A percentile compares a stretch with the other conserved stretches of the same genome.
Conservation (phyloP, 2,888 invertebrate genomes). For the Thymelicus lineola region DNA sequence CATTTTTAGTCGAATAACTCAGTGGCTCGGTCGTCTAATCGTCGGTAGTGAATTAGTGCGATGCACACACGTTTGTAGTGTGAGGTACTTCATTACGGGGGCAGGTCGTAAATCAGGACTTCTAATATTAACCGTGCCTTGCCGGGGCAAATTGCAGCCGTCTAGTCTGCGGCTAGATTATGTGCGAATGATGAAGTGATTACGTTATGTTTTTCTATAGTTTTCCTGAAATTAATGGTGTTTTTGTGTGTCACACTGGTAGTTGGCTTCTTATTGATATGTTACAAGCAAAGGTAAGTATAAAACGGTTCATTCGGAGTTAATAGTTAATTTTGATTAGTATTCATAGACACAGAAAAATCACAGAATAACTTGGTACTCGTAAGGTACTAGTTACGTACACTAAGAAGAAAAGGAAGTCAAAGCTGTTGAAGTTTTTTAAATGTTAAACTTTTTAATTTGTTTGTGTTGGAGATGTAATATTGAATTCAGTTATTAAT, state of each 20-base stretch:
- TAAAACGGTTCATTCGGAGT: too few relatives aligned
- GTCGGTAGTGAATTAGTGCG: slow-evolving; percentile 79
- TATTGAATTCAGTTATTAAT: too few relatives aligned
- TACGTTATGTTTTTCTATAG: slow-evolving; percentile 2
- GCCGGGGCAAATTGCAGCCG: slow-evolving; percentile 61
- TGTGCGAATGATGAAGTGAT: slow-evolving; percentile 26
- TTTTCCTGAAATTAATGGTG: neutral
- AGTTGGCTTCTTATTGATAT: too few relatives aligned
- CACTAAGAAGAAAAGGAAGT: too few relatives aligned
- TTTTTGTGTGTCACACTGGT: neutral
- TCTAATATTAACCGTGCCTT: slow-evolving; percentile 86
- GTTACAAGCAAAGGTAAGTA: too few relatives aligned
- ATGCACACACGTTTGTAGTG: slow-evolving; percentile 79
- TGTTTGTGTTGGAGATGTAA: too few relatives aligned
- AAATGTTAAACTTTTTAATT: too few relatives aligned
- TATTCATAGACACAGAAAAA: too few relatives aligned
- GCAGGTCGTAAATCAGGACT: slow-evolving; percentile 83
- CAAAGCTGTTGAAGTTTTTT: too few relatives aligned
- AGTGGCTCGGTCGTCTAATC: slow-evolving; percentile 61
- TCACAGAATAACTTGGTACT: too few relatives aligned
- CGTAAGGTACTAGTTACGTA: too few relatives aligned
- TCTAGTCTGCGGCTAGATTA: slow-evolving; percentile 21
- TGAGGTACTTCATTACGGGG: slow-evolving; percentile 83
- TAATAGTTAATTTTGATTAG: too few relatives aligned
- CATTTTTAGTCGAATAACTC: slow-evolving; percentile 23